Base-by-base conservation (phyloP, 2,888 invertebrate species). In the Tillus elongatus region DNA sequence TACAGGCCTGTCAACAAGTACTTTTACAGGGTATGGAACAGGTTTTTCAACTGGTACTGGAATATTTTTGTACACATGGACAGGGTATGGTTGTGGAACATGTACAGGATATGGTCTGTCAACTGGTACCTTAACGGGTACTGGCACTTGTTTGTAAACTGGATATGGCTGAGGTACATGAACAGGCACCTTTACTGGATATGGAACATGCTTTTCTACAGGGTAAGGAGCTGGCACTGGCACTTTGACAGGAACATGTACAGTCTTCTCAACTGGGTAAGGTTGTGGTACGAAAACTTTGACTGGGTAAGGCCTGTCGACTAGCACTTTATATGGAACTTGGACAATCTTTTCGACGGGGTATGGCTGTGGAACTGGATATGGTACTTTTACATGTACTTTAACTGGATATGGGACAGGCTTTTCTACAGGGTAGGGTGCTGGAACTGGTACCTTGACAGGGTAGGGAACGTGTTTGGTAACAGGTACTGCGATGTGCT, bases 271-370 rank as follows among this genome's bases (percentile, higher is more conserved):
- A 11, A 85, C 84, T 45, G 83, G 83, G 67, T 84, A 84, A 49
- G 85, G 84, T 54, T 82, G 82, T 41, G 83, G 82, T 37, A 84
- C 83, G 37, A 73, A 69, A 36, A 85, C 83, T 67, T 84, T 83
- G 52, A 84, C 83, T 56, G 84, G 82, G 63, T 78, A 78, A 40
- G 84, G 84, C 62, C 80, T 77, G 63, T 82, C 82, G 47, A 83
- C 82, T 53, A 76, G 80, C 36, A 82, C 80, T 45, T 72, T 70
- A 10, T 70, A 68, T 47, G 82, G 82, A 54, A 77, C 77, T 43
- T 79, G 81, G 35, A 85, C 78, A 57, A 75, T 75, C 69, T 79
- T 85, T 65, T 83, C 83, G 27, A 85, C 85, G 28, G 84, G 83
- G 66, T 84, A 85, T 45, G 80, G 80, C 48, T 77, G 77, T 24